Base-by-base conservation (phyloP, 64 coral and sea anemone species). In the Montipora cactus region DNA sequence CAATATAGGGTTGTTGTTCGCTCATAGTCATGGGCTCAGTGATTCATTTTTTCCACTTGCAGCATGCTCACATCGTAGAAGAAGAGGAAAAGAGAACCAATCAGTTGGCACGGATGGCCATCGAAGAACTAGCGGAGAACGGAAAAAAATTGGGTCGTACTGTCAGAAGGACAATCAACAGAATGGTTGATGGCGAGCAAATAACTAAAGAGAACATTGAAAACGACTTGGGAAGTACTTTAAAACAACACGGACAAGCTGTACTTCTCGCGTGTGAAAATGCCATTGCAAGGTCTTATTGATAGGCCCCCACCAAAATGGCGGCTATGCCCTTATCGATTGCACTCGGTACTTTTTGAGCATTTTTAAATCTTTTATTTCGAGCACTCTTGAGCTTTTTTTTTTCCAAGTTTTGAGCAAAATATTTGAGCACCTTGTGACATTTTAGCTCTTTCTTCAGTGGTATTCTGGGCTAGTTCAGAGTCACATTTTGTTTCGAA, bases 191-290 rank as follows among this genome's bases (percentile, higher is more conserved):
- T 46, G 81, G 81, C 44, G 61, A 84, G 15, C 15, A 47, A 4
- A 58, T 58, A 6, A 84, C 81, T 19, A 18, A 37, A 47, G 81
- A 84, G 61, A 47, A 7, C 7, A 25, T 84, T 2, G 64, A 68
- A 13, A 61, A 67, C 10, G 52, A 55, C 52, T 7, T 55, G 52
- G 52, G 10, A 55, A 55, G 52, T 55, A 83, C 5, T 23, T 12
- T 10, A 5, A 6, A 68, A n/a, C 23, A 84, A 19, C 67, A 84
- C 18, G 59, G 37, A 67, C 28, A 25, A 8, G 61, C 28, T 6
- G 81, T 84, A 3, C 81, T 84, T 18, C 59, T 44, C 5, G 81
- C 61, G 9, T 84, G 81, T 47, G 15, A 76, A 76, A 47, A 67
- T 67, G 62, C 16, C 12, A 9, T 12, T 10, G 6, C 15, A 15